Base-by-base conservation (phyloP, 2,113 vertebrate genomes). In the Gobiocypris rarus region DNA sequence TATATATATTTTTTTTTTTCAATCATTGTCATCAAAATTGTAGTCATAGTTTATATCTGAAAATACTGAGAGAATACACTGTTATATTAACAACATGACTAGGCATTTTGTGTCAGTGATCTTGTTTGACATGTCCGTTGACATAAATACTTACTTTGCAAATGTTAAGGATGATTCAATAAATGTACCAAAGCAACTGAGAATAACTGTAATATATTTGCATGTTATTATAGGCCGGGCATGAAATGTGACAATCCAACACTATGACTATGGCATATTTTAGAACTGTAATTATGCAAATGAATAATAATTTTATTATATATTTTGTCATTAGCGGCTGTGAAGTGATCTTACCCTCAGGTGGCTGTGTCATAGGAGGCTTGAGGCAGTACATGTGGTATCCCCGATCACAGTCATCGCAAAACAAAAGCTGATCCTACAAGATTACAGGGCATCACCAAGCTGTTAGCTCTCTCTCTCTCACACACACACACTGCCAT, bases 301-400 rank as follows among this genome's bases (percentile, higher is more conserved):
- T 22, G 9, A 69, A 11, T 2, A 38, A n/a, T 76, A 48, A 52
- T 28, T 9, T 2, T 5, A 24, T 9, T 26, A 56, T 26, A 56
- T 84, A 41, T 58, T n/a, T 34, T 67, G 43, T 3, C 19, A 6
- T 26, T 9, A 24, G 4, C 13, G 13, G 9, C 31, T 45, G 31
- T 31, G 52, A 14, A 14, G 8, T 82, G 75, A 43, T 50, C 45
- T 93, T 96, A 99, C 98, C 98, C 95, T 99, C 97, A 45, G 97
- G 98, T 80, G 97, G 97, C 87, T 97, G 95, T 85, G 95, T 97
- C 94, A 99, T 98, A 0, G 98, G 96, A 56, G 98, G 97, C 86
- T 96, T 99, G 92, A 99, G 95, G 92, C 98, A 99, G 93, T 99
- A 99, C 98, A 99, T 99, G 93, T 99, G 98, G 92, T 99, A 99